Evolutionary conservation across 2,113 vertebrate species (phyloP), one percentile per base, ranked within the genome.

Genomic region (Lonchura striata): DNA sequence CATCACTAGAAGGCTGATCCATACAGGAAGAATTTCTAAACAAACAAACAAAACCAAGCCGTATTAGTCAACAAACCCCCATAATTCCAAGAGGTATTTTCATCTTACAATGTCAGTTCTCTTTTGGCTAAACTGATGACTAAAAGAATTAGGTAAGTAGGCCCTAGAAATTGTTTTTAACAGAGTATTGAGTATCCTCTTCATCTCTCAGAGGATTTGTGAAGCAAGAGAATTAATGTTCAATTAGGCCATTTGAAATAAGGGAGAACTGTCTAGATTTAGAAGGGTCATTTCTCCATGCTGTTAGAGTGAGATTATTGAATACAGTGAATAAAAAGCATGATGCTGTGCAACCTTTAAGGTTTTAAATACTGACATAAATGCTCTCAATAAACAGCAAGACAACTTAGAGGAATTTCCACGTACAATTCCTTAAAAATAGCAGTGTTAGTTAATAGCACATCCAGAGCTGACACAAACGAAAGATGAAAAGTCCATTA

Each of bases 1-100:
- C 98, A 98, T 98, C 92, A 97, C 98, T 97, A 90, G 90, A 85
- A 82, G 54, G 60, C 54, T 91, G 86, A 95, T 95, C 89, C 97
- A 97, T 96, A 89, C 1, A 96, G 75, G 64, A 91, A 86, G 66
- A 76, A 42, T 46, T 88, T 60, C 94, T 95, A 82, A 84, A 89
- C 44, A 94, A 81, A 91, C 20, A 87, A 92, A 92, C 14, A 82
- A 94, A 92, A 44, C 10, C 39, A 83, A 87, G 87, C 28, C n/a
- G 41, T 8, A n/a, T 96, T 68, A 96, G 59, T 86, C 81, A 85
- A 37, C 24, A 68, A 61, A 59, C 0, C 8, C 25, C 49, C 28
- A 6, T 4, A 64, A 72, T 52, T 84, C 39, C 42, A 74, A 70
- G 0, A 76, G 20, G 18, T 22, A 72, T 39, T 64, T 88, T 68